These are phyloP conservation scores for Nomada flava DNA, from an alignment of 2,888 invertebrate species.

Conservation along the genomic window DNA sequence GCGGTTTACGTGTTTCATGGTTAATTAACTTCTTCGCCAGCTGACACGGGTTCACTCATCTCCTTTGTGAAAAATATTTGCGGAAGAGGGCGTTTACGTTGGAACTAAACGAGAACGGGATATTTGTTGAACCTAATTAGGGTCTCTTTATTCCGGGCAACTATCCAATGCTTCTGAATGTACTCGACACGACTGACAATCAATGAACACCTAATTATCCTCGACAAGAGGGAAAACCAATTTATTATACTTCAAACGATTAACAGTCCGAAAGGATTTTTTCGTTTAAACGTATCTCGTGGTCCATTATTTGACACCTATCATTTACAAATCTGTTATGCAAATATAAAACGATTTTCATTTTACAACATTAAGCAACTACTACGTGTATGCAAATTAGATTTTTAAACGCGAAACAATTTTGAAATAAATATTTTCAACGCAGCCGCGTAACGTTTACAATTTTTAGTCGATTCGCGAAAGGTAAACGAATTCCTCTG, in stretches of 20 bases:
- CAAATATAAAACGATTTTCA: no score
- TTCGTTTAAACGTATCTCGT: no score
- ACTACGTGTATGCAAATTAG: no score
- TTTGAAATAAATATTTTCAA: no score
- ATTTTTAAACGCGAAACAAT: not conserved
- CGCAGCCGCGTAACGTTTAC: no score
- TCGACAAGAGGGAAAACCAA: not conserved
- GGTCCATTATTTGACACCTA: no score
- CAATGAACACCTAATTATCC: constrained; percentile 1
- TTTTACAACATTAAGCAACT: no score
- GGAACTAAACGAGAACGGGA: not conserved
- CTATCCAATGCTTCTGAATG: not conserved
- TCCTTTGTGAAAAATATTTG: constrained; percentile 33
- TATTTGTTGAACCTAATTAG: constrained; percentile 18
- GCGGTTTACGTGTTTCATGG: constrained; percentile 52
- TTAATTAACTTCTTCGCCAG: constrained; percentile 51
- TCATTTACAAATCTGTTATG: no score
- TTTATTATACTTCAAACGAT: not conserved
- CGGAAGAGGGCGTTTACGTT: constrained; percentile 17
- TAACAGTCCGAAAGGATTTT: no score
- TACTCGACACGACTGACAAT: not conserved
- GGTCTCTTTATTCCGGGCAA: not conserved
- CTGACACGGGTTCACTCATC: constrained; percentile 34
- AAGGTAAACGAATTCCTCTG: not conserved
- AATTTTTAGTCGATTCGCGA: no score